Conservation (phyloP, 2,113 vertebrate species). For the Heloderma charlesbogerti region DNA sequence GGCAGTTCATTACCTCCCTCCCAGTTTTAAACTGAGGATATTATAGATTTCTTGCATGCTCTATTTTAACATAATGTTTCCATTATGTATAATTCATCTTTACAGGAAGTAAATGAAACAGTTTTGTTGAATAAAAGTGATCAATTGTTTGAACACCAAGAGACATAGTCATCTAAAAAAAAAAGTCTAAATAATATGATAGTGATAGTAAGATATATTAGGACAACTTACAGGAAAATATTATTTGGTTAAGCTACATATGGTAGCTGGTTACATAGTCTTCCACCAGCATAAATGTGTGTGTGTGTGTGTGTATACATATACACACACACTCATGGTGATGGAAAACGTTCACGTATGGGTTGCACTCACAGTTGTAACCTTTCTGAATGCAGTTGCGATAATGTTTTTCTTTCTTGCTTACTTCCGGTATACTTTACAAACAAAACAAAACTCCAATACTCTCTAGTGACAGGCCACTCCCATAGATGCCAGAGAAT, state of each 20-base stretch:
- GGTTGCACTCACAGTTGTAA: background rate
- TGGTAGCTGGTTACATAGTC: background rate
- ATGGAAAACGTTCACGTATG: background rate
- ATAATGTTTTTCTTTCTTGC: background rate
- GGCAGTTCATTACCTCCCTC: background rate
- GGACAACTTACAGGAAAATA: background rate
- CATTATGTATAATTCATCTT: background rate
- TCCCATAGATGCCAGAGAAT: background rate
- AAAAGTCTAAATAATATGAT: conserved; percentile 13
- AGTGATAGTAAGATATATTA: background rate
- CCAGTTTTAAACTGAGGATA: conserved; percentile 1
- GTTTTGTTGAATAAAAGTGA: conserved; percentile 23
- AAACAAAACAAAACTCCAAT: background rate
- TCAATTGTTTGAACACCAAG: conserved; percentile 38
- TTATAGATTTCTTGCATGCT: conserved; percentile 21
- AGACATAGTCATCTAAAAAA: conserved; percentile 35
- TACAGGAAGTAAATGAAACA: conserved; percentile 19
- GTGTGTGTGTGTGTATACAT: too few relatives aligned
- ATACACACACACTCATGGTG: background rate
- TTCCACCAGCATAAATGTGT: background rate
- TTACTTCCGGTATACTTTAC: background rate
- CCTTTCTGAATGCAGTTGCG: background rate
- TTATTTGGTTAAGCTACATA: background rate
- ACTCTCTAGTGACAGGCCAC: background rate
- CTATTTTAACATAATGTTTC: conserved; percentile 32